Base-by-base conservation (phyloP, 23 tunicate genomes). In the Oikopleura albicans region DNA sequence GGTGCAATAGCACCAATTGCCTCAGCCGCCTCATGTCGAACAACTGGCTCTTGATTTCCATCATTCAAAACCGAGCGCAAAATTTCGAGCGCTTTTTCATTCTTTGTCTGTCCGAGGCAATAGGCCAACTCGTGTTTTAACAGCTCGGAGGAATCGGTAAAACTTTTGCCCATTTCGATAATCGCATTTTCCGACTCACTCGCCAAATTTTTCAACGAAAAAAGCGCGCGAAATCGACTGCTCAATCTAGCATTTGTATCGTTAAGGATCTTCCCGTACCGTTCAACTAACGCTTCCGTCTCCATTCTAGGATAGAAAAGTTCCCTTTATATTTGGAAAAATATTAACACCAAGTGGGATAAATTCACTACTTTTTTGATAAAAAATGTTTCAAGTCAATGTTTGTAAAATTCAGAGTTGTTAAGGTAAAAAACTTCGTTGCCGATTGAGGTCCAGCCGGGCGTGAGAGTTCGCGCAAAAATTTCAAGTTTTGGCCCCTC, bases 41-140 rank as follows among this genome's bases (percentile, higher is more conserved):
- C 75, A 31, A 95, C 91, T 0, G 90, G 83, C 56, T 94, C 91
- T 40, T 91, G 84, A 16, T 40, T 76, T 40, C 39, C 71, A 71
- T 88, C 85, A 66, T 83, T 84, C 39, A 95, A 41, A 27, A 90
- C 63, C 1, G 84, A 66, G 0, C 39, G 71, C 38, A 95, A 84
- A 57, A 83, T 87, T 40, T 91, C 88, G 1, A 95, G 16, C 16
- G 99, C 99, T 35, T 83, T 40, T 16, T 39, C 75, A 85, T 87
- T 87, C 63, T 89, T 87, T 90, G 91, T 95, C 86, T 95, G 99
- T 1, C 99, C 99, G 36, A 95, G 87, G 76, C 96, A 90, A 84
- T 95, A 95, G 2, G 99, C 99, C 28, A 95, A 88, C 79, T 95
- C 99, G 84, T 95, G 99, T 57, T 95, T 95, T 36, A 95, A 88